Base-by-base conservation (phyloP, 1,140 invertebrate genomes). In the Amphibalanus amphitrite region DNA sequence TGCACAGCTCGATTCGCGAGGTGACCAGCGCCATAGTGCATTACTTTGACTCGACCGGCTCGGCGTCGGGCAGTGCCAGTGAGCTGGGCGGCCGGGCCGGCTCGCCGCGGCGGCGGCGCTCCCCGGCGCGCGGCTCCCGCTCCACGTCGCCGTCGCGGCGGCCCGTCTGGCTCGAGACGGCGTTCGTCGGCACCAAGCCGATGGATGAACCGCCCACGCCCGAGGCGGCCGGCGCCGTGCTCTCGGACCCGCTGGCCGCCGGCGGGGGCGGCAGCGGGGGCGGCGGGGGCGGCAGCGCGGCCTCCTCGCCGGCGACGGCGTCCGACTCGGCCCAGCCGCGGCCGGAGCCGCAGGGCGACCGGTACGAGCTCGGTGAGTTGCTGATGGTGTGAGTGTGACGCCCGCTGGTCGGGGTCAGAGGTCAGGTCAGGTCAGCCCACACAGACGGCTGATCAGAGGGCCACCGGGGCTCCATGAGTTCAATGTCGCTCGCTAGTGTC, bases 11-110 rank as follows among this genome's bases (percentile, higher is more conserved):
- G 71, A 93, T 94, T 79, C 92, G 92, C 80, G 91, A 92, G 81
- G 91, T 94, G 40, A 93, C 91, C 47, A 92, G 90, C 74, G 91
- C 91, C n/a, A 93, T 94, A 75, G 91, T 92, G 67, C 90, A 93
- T 79, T 93, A 92, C 82, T 91, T 93, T 64, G 78, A 76, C 68
- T 76, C 77, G 72, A 74, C 68, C 72, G 47, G 74, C 77, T 47
- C 71, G 75, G 30, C 74, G 76, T 69, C 90, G 75, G 89, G 89
- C 67, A 84, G 88, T 73, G 86, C 87, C 78, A 68, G 76, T 76
- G 69, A 76, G 30, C 79, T 73, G 75, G 77, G 72, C 77, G 77
- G 72, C 77, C 47, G 47, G 10, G 10, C 47, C n/a, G 65, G n/a
- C 26, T 67, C 65, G 65, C 28, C 65, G 65, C 65, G 65, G 65